Evolutionary conservation across 2,113 vertebrate species (phyloP).

Genomic region (Istiophorus platypterus): DNA sequence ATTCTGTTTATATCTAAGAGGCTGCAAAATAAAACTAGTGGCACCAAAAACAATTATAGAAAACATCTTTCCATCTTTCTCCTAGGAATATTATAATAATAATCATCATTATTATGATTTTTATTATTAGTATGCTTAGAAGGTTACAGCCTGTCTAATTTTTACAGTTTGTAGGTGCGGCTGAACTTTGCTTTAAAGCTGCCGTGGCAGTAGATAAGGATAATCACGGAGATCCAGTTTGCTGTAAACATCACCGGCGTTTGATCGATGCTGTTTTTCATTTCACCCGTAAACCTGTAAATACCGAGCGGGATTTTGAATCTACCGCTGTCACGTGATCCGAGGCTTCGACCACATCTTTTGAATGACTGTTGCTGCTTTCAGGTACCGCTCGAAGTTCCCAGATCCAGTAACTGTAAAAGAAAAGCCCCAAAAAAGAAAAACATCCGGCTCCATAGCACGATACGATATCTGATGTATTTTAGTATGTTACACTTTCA

Average conservation of each 20-base stretch:
- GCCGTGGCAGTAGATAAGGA: no score
- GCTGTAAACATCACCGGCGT: background rate
- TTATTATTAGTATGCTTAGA: no score
- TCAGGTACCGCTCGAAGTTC: slow-evolving; percentile 36
- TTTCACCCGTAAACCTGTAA: slow-evolving; percentile 9
- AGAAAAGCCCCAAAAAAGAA: no score
- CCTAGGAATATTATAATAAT: no score
- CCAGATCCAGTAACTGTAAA: rapidly evolving
- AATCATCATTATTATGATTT: no score
- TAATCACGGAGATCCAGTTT: background rate
- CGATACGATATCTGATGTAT: background rate
- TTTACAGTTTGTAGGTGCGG: background rate
- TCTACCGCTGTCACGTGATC: slow-evolving; percentile 50
- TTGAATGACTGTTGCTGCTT: slow-evolving; percentile 66
- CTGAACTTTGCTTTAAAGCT: background rate
- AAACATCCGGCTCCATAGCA: background rate
- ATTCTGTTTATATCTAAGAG: background rate
- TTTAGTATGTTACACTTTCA: no score
- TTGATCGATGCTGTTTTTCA: background rate
- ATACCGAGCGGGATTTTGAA: slow-evolving; percentile 53
- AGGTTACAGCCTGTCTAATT: no score
- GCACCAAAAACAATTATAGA: background rate
- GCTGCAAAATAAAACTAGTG: background rate
- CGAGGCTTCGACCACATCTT: slow-evolving; percentile 12
- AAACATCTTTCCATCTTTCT: background rate